Base-by-base conservation (phyloP, 2,888 invertebrate species). In the Xestoiulus laeticollis region DNA sequence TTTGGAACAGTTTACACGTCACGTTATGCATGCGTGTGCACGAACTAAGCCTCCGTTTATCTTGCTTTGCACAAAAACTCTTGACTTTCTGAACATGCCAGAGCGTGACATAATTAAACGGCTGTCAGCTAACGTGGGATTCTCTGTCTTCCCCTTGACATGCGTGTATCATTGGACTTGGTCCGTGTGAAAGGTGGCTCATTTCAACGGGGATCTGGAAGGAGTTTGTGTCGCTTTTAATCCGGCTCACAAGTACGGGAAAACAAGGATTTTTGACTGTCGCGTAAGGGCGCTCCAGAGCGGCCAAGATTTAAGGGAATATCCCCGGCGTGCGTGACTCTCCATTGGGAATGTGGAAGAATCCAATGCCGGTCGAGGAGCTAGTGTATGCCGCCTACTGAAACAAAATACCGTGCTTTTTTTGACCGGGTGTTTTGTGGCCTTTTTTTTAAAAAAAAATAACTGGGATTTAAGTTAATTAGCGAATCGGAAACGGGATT, bases 51-150 rank as follows among this genome's bases (percentile, higher is more conserved):
- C 68, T 26, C 68, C 26, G 68, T 68, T 38, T 68, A 68, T 68
- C 68, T 68, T 68, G 12, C 8, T 0, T n/a, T 26, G 68, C 8
- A 14, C 68, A 68, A 68, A 59, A 68, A 68, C 26, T 8, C 5
- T 8, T 26, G 26, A 68, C 68, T 68, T 68, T 26, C 68, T 26
- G 22, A 68, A 68, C 68, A 26, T 68, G 68, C 68, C 10, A 26
- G 30, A 68, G 68, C 68, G 68, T 68, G 26, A 68, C 68, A 68
- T 68, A 68, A 68, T 68, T 68, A 68, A 68, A 68, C 68, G 68
- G 68, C 68, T 68, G 68, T 68, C 68, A 68, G 26, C 68, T 26
- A 68, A 68, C 68, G 6, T 26, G 26, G 68, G 26, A 26, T 68
- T 68, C 68, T 68, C 26, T 10, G 68, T 68, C 68, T 68, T 68